A percentile compares a stretch with the other conserved stretches of the same genome.
Evolutionary conservation across 2,113 vertebrate genomes (phyloP).

Genomic region (Cyanoderma ruficeps): DNA sequence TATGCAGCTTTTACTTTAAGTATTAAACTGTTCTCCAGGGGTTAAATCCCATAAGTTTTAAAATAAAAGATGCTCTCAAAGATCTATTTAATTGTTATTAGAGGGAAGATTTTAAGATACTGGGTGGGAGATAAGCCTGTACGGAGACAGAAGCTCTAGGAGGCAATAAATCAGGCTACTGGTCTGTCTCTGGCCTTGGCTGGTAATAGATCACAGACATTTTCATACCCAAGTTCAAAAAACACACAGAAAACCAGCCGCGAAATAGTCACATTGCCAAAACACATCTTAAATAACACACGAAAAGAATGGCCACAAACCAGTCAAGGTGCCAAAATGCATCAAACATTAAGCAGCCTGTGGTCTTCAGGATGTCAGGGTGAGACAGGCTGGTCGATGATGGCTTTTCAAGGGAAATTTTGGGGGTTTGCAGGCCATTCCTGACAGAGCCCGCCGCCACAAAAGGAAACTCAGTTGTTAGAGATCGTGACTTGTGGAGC

Average conservation of each 20-base stretch:
- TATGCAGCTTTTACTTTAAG: not conserved
- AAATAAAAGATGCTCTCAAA: not conserved
- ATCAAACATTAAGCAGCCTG: not conserved
- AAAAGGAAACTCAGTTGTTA: not conserved
- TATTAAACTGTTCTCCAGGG: not conserved
- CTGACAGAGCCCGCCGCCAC: not conserved
- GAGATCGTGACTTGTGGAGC: not conserved
- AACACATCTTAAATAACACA: not conserved
- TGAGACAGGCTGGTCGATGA: not conserved
- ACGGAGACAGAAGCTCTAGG: not conserved
- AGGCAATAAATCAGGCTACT: not conserved
- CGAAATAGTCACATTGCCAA: not conserved
- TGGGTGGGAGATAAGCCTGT: not conserved
- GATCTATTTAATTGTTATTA: not conserved
- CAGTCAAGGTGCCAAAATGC: not conserved
- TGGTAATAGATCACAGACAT: not conserved
- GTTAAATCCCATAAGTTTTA: not conserved
- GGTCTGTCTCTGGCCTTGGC: not conserved
- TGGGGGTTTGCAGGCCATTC: not conserved
- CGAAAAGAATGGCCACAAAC: not conserved
- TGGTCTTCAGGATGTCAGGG: not conserved
- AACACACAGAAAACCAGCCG: not conserved
- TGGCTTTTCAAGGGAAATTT: not conserved
- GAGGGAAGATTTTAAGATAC: not conserved
- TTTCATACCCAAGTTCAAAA: constrained; percentile 9